A percentile compares a stretch with the other conserved stretches of the same genome.
These are phyloP conservation scores for Cydia amplana DNA, from an alignment of 1,140 invertebrate genomes.

Conservation along the genomic window DNA sequence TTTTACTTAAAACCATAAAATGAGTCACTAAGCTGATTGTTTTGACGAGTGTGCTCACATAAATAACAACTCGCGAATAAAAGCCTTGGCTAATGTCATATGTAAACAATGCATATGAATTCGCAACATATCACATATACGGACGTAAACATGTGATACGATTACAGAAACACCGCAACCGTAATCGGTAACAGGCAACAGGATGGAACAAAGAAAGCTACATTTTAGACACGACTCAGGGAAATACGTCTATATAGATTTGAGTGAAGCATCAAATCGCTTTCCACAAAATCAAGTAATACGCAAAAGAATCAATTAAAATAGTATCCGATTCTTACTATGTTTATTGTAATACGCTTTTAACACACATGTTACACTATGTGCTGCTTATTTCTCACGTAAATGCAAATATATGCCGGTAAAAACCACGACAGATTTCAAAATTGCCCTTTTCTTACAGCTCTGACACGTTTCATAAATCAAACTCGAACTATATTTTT, in stretches of 20 bases:
- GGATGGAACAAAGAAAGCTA: constrained; percentile 14
- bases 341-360: not conserved
- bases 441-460: constrained; percentile 16
- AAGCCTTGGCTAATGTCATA: constrained; percentile 23
- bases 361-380: not conserved
- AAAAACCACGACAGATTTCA: constrained; percentile 28
- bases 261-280: constrained; percentile 15
- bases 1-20: constrained; percentile 4
- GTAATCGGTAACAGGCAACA: constrained; percentile 1
- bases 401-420: constrained; percentile 28
- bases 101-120: constrained; percentile 23
- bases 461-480: constrained; percentile 17
- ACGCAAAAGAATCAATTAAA: constrained; percentile 25
- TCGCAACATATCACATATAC: not conserved
- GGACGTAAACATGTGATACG: constrained; percentile 15
- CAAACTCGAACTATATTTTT: constrained; percentile 14
- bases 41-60: not conserved
- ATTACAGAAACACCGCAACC: not conserved
- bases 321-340: not conserved
- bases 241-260: constrained; percentile 30
- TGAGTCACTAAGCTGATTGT: constrained; percentile 15
- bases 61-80: constrained; percentile 21
- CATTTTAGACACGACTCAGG: constrained; percentile 4
- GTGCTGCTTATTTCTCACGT: not conserved
- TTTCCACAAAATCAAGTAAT: constrained; percentile 9